Evolutionary conservation across 2,113 vertebrate species (phyloP).

Genomic region (Phalacrocorax brasilianus): DNA sequence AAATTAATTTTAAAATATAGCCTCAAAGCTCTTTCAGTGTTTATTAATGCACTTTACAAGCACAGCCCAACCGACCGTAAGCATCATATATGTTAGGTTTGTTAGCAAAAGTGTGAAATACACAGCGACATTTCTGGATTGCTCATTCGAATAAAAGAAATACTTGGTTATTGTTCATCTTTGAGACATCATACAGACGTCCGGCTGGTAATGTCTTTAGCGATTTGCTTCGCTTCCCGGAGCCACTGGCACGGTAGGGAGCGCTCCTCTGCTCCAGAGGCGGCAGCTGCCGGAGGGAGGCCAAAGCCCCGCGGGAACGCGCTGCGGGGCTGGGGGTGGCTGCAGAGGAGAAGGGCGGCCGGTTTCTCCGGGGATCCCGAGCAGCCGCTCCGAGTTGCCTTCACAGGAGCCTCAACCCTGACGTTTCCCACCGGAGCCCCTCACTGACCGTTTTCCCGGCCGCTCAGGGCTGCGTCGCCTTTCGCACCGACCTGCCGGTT

Average conservation of each 20-base stretch:
- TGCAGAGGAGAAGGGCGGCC: rapidly evolving
- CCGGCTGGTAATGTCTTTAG: rapidly evolving
- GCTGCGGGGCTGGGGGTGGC: too few species aligned
- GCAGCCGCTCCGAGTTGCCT: rapidly evolving
- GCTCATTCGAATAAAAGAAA: not conserved
- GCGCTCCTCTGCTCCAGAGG: rapidly evolving
- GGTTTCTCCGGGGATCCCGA: rapidly evolving
- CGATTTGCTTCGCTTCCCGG: rapidly evolving
- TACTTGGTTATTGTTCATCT: rapidly evolving
- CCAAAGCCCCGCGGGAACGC: rapidly evolving
- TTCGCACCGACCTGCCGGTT: not conserved
- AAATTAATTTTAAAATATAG: not conserved
- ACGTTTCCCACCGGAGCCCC: rapidly evolving
- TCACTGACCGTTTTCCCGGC: rapidly evolving
- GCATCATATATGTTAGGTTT: rapidly evolving
- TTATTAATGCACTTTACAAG: not conserved
- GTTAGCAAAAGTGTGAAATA: rapidly evolving
- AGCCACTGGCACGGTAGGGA: rapidly evolving
- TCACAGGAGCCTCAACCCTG: rapidly evolving
- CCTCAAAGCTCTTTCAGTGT: not conserved
- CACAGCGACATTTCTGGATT: rapidly evolving
- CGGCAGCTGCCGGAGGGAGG: too few species aligned
- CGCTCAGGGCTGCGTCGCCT: rapidly evolving
- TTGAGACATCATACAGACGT: too few species aligned
- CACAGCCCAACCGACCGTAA: not conserved